phyloP scores from a whole-genome alignment of 1,140 invertebrate genomes.

The Camponotus pennsylvanicus region DNA sequence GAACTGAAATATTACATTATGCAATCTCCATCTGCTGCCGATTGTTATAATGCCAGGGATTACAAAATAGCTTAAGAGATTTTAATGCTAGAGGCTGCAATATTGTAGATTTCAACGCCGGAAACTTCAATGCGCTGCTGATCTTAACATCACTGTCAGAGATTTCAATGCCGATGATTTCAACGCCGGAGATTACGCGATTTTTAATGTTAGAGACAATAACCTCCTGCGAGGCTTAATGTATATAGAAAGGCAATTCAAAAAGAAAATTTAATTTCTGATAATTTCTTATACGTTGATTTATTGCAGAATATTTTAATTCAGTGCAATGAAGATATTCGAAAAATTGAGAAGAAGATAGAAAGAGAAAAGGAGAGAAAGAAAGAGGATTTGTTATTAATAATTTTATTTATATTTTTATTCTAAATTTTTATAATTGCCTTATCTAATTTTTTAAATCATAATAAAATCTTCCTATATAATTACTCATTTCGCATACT shows the following conservation, averaged over 20 bases:
- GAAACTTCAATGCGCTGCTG: constrained; percentile 4
- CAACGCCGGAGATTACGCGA: constrained; percentile 16
- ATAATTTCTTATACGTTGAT: constrained; percentile 9
- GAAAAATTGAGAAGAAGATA: neutral
- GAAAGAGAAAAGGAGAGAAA: no score
- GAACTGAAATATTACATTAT: constrained; percentile 24
- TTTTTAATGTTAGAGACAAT: neutral
- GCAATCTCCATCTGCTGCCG: constrained; percentile 1
- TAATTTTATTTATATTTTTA: no score
- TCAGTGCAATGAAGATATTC: constrained; percentile 11
- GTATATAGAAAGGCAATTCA: neutral
- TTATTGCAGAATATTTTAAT: constrained; percentile 5
- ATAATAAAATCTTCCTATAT: no score
- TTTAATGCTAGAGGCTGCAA: neutral
- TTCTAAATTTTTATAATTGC: no score
- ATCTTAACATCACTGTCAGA: constrained; percentile 9
- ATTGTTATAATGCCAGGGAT: neutral
- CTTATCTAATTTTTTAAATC: no score
- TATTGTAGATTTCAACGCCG: constrained; percentile 42
- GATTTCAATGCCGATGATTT: constrained; percentile 50
- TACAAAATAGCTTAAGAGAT: neutral
- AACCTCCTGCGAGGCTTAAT: neutral
- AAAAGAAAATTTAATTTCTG: neutral
- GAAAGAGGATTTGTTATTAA: no score
- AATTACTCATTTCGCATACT: neutral